These are phyloP conservation scores for Orthosia incerta DNA, from an alignment of 2,888 invertebrate genomes.

Conservation along the genomic window DNA sequence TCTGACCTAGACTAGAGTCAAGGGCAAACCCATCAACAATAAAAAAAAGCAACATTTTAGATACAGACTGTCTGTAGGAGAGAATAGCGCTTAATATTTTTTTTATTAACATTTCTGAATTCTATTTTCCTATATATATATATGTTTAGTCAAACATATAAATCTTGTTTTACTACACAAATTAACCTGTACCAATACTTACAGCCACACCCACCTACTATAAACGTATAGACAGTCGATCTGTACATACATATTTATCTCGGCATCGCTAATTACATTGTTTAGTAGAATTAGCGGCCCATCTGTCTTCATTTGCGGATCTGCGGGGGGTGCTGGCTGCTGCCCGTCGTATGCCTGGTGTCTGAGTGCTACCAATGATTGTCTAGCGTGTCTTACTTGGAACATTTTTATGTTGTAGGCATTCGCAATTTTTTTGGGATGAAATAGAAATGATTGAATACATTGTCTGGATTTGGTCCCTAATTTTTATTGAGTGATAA, in stretches of 20 bases:
- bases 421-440: neutral
- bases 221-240: conserved; percentile 8
- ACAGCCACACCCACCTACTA: neutral
- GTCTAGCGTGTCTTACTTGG: conserved; percentile 27
- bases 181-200: neutral
- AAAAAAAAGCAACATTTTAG: no score
- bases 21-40: no score
- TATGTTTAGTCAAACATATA: neutral
- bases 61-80: no score
- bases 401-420: neutral
- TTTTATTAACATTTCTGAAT: no score
- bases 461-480: no score
- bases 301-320: conserved; percentile 70
- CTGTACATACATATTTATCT: conserved; percentile 55
- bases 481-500: no score
- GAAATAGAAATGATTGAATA: no score
- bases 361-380: conserved; percentile 33
- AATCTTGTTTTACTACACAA: neutral
- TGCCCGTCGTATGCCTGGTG: conserved; percentile 36
- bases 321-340: conserved; percentile 28
- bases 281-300: conserved; percentile 67
- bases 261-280: conserved; percentile 71
- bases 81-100: no score
- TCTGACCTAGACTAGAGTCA: no score
- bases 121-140: no score